A percentile compares a stretch with the other conserved stretches of the same genome.
Evolutionary conservation across 35 echinoderm and acorn worm species (phyloP).

Genomic region (Stichopus chloronotus): DNA sequence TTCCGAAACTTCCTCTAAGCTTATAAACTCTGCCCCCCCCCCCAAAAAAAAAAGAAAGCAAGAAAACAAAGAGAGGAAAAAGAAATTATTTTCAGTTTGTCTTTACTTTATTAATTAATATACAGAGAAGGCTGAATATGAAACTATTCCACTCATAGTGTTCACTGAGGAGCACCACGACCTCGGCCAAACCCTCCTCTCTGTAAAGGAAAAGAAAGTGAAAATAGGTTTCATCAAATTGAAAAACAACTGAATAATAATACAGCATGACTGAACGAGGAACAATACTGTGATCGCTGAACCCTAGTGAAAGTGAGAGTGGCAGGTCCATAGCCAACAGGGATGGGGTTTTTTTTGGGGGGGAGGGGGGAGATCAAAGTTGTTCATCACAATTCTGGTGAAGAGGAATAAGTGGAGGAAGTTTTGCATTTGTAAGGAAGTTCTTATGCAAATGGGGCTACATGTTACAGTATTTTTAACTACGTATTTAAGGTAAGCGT

Average conservation of each 20-base stretch:
- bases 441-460: too few species aligned
- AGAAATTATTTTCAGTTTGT: background rate
- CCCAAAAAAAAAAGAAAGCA: background rate
- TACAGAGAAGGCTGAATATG: background rate
- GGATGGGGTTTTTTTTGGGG: background rate
- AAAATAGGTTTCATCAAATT: background rate
- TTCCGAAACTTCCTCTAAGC: background rate
- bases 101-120: background rate
- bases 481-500: too few species aligned
- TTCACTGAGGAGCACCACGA: slow-evolving; percentile 33
- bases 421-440: too few species aligned
- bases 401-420: too few species aligned
- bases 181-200: background rate
- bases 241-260: too few species aligned
- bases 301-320: background rate
- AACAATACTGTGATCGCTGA: background rate
- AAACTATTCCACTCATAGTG: too few species aligned
- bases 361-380: background rate
- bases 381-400: background rate
- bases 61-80: background rate
- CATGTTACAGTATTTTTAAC: too few species aligned
- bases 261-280: background rate
- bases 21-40: background rate
- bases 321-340: background rate
- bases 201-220: background rate